Evolutionary conservation across 2,797 vertebrate species (phyloP).

Genomic region (Naso thynnoides): DNA sequence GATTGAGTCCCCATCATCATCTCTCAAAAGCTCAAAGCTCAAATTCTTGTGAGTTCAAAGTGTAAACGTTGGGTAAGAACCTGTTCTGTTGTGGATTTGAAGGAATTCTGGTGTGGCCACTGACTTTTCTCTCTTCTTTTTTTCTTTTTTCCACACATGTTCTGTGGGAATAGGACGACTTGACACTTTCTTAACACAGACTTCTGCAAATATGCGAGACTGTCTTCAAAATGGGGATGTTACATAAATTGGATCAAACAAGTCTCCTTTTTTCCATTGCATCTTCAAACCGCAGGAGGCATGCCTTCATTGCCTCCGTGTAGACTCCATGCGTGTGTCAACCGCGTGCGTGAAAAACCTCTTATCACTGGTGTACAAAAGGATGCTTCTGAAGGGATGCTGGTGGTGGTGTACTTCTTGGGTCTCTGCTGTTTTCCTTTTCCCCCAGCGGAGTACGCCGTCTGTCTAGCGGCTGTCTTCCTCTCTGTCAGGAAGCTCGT

Average conservation of each 20-base stretch:
- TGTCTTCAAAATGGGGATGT: constrained; percentile 45
- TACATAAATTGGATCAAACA: constrained; percentile 60
- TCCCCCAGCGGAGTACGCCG: constrained; percentile 30
- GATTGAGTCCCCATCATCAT: constrained; percentile 2
- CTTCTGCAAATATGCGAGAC: constrained; percentile 29
- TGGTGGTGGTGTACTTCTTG: constrained; percentile 35
- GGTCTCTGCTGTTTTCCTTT: constrained; percentile 44
- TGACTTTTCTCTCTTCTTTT: constrained; percentile 6
- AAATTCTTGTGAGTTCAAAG: constrained; percentile 14
- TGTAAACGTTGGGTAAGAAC: constrained; percentile 27
- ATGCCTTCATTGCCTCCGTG: constrained; percentile 34
- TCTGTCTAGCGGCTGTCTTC: constrained; percentile 53
- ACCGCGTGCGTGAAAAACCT: constrained; percentile 40
- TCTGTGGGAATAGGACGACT: constrained; percentile 30
- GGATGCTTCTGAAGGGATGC: constrained; percentile 52
- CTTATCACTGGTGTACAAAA: constrained; percentile 62
- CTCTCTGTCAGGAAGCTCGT: constrained; percentile 42
- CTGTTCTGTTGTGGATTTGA: constrained; percentile 25
- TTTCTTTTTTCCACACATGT: constrained; percentile 8
- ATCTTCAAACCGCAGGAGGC: constrained; percentile 52
- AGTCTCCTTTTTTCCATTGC: constrained; percentile 4
- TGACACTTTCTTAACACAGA: constrained; percentile 39
- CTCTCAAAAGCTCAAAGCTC: constrained; percentile 20
- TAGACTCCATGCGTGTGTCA: constrained; percentile 50
- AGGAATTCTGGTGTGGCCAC: constrained; percentile 28